Percentiles rank a stretch among this genome's conserved stretches.
phyloP scores from a whole-genome alignment of 2,888 invertebrate species.

The Scaptomyza flava region DNA sequence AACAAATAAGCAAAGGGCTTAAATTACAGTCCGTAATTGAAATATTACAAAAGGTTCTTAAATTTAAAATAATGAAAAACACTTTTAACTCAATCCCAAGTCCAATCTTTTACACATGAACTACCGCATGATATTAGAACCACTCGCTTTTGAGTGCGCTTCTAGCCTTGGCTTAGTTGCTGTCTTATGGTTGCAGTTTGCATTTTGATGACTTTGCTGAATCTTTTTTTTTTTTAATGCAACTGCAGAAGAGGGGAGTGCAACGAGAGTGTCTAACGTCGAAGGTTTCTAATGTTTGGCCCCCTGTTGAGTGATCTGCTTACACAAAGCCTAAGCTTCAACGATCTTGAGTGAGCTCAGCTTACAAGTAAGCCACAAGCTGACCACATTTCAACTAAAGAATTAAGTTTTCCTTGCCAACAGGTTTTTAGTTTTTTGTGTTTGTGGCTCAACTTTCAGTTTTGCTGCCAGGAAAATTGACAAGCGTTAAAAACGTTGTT shows the following conservation, averaged over 20 bases:
- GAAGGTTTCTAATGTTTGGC: constrained; percentile 42
- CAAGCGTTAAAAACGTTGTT: constrained; percentile 62
- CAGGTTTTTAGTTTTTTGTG: constrained; percentile 21
- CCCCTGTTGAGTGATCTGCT: constrained; percentile 50
- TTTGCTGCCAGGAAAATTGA: constrained; percentile 50
- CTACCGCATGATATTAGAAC: constrained; percentile 32
- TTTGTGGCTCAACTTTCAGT: constrained; percentile 65
- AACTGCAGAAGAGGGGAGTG: not conserved
- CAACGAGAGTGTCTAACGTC: constrained; percentile 3
- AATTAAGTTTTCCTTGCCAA: constrained; percentile 45
- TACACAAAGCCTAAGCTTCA: constrained; percentile 59
- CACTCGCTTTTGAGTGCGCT: constrained; percentile 26
- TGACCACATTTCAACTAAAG: constrained; percentile 6
- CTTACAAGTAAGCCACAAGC: constrained; percentile 41
- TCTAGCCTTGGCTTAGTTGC: constrained; percentile 54
- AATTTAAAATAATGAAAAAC: too few relatives aligned
- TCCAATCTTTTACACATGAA: not conserved
- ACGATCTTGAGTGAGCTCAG: constrained; percentile 32
- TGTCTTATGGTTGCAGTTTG: constrained; percentile 13
- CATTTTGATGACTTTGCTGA: constrained; percentile 57
- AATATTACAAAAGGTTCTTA: too few relatives aligned
- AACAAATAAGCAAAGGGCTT: too few relatives aligned
- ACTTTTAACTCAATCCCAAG: not conserved
- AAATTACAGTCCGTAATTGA: too few relatives aligned
- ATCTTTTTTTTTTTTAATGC: constrained; percentile 27